Evolutionary conservation across 1,140 invertebrate species (phyloP).

Genomic region (Drosophila chauvacae): DNA sequence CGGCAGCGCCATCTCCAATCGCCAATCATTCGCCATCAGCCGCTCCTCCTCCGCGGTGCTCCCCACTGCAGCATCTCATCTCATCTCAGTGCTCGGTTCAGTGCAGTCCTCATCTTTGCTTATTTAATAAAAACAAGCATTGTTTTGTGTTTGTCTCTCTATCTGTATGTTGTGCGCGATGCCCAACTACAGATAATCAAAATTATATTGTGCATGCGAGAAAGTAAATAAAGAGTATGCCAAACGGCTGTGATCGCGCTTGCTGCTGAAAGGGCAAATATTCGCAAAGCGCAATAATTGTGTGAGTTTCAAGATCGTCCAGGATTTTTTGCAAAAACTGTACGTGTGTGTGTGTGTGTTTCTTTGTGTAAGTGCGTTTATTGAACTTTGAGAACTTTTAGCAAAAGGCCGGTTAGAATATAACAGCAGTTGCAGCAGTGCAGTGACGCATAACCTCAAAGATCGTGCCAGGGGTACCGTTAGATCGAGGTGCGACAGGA

Average conservation of each 20-base stretch:
- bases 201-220: conserved; percentile 74
- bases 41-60: conserved; percentile 60
- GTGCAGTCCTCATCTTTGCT: conserved; percentile 54
- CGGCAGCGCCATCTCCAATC: conserved; percentile 74
- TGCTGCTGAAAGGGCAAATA: conserved; percentile 53
- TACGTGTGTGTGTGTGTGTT: conserved; percentile 15
- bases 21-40: conserved; percentile 64
- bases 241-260: conserved; percentile 52
- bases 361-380: conserved; percentile 51
- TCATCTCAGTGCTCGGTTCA: conserved; percentile 38
- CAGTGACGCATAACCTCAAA: conserved; percentile 69
- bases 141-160: conserved; percentile 20
- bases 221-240: conserved; percentile 63
- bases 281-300: conserved; percentile 46
- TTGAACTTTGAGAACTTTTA: conserved; percentile 62
- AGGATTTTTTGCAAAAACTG: conserved; percentile 5
- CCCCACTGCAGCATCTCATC: conserved; percentile 49
- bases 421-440: conserved; percentile 50
- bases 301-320: conserved; percentile 45
- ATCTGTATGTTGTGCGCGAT: conserved; percentile 50
- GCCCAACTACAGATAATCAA: conserved; percentile 76
- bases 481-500: conserved; percentile 44
- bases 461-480: conserved; percentile 47
- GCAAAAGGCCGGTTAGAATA: conserved; percentile 36
- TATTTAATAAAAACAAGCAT: conserved; percentile 47